Percentiles rank a stretch among this genome's conserved stretches.
Evolutionary conservation across 2,888 invertebrate species (phyloP).

Genomic region (Acanthosepion pharaonis): DNA sequence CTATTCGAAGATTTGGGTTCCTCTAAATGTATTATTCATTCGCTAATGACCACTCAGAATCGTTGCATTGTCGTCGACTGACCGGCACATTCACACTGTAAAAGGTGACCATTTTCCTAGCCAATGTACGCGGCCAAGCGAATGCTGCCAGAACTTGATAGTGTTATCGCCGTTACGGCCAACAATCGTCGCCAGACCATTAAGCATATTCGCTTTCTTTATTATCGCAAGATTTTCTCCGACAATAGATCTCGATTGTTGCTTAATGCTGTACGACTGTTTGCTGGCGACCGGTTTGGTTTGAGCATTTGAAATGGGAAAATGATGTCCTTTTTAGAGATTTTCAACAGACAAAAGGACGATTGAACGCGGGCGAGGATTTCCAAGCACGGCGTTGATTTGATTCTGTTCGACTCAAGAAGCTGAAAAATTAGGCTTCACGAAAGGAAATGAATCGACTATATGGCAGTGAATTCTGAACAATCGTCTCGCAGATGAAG

Average conservation of each 20-base stretch:
- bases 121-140: neutral
- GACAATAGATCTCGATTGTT: neutral
- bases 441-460: neutral
- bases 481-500: too few species aligned
- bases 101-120: neutral
- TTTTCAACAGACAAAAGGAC: neutral
- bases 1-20: neutral
- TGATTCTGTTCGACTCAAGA: neutral
- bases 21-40: slow-evolving; percentile 4
- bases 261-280: neutral
- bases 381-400: neutral
- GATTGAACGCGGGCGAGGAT: neutral
- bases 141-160: neutral
- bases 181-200: neutral
- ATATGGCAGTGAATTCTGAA: too few species aligned
- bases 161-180: neutral
- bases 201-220: slow-evolving; percentile 21
- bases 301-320: neutral
- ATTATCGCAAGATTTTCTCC: neutral
- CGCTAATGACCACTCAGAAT: neutral
- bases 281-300: neutral
- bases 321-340: too few species aligned
- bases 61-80: neutral
- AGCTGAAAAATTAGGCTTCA: neutral
- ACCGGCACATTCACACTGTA: neutral